phyloP scores from a whole-genome alignment of 2,888 invertebrate species.

The Itoplectis maculator region DNA sequence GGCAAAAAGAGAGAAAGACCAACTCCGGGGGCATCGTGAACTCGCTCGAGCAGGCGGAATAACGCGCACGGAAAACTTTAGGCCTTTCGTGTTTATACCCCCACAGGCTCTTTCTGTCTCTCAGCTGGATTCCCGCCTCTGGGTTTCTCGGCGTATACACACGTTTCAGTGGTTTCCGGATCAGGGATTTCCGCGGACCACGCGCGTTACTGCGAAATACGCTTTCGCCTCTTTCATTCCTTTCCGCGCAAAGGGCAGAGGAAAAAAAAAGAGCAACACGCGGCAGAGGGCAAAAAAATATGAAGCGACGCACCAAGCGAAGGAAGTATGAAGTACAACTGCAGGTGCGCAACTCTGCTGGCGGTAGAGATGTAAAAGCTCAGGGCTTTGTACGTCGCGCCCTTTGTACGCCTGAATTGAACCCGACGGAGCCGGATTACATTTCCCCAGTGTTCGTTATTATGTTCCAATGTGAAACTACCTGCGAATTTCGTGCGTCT shows the following conservation, averaged over 20 bases:
- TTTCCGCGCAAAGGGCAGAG: neutral
- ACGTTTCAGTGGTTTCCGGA: slow-evolving; percentile 12
- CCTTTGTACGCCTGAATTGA: neutral
- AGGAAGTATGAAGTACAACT: neutral
- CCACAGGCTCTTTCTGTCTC: slow-evolving; percentile 4
- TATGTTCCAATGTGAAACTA: neutral
- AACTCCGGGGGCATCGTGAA: slow-evolving; percentile 21
- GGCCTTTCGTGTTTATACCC: slow-evolving; percentile 8
- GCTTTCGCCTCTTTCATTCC: neutral
- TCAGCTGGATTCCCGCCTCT: too few relatives aligned
- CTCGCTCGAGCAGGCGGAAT: slow-evolving; percentile 29
- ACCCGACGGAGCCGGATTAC: neutral
- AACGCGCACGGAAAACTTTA: slow-evolving; percentile 34
- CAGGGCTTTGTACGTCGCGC: neutral
- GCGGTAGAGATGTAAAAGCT: neutral
- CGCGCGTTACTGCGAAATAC: slow-evolving; percentile 17
- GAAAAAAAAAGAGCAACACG: neutral
- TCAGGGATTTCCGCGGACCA: slow-evolving; percentile 28
- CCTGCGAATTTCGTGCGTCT: neutral
- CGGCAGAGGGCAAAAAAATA: neutral
- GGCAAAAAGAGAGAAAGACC: slow-evolving; percentile 27
- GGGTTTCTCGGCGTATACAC: neutral
- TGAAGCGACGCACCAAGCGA: neutral
- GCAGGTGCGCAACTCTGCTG: too few relatives aligned
- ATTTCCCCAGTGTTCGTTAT: neutral